phyloP scores from a whole-genome alignment of 2,113 vertebrate genomes.

The Leptocoma aspasia region DNA sequence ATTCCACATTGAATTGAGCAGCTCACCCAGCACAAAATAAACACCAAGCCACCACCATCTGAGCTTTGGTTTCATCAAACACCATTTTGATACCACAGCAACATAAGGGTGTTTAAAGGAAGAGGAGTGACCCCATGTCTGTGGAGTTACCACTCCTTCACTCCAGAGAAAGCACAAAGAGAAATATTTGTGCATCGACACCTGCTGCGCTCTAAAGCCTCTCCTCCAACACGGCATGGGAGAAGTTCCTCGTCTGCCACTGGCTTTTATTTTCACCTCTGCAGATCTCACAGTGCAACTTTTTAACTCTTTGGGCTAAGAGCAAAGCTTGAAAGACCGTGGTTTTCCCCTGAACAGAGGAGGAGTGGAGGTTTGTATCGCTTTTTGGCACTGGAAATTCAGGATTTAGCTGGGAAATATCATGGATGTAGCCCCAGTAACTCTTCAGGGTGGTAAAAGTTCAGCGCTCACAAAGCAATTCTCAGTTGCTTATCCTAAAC shows the following conservation, averaged over 20 bases:
- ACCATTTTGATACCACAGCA: background rate
- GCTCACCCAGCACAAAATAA: background rate
- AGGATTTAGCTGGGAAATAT: slow-evolving; percentile 36
- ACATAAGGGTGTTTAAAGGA: background rate
- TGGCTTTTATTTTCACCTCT: background rate
- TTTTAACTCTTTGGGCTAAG: background rate
- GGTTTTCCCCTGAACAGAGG: background rate
- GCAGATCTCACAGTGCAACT: background rate
- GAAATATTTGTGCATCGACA: background rate
- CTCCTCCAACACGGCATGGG: fast-evolving
- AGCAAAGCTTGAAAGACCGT: background rate
- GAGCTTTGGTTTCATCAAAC: background rate
- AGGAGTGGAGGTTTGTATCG: background rate
- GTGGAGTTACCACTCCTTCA: background rate
- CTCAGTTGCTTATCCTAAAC: background rate
- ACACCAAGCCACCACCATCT: background rate
- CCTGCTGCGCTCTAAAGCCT: background rate
- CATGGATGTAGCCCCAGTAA: background rate
- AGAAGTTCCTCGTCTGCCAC: background rate
- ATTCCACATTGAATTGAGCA: background rate
- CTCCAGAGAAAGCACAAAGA: background rate
- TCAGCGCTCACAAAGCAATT: background rate
- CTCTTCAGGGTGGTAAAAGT: background rate
- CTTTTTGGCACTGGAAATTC: background rate
- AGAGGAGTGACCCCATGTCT: background rate